Evolutionary conservation across 2,888 invertebrate genomes (phyloP), one percentile per base, ranked within the genome.

Genomic region (Dasypolia templi): DNA sequence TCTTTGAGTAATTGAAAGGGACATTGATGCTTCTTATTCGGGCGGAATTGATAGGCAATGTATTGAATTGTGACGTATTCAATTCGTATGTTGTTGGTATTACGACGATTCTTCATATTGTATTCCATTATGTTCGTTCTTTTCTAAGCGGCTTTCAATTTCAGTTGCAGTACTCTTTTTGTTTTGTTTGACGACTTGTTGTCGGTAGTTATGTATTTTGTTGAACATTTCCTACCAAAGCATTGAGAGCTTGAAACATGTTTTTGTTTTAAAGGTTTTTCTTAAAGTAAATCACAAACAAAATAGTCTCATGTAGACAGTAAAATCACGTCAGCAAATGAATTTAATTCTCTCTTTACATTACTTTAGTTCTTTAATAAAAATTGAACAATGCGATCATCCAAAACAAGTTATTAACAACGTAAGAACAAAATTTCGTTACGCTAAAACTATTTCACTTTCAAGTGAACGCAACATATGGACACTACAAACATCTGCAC

Each of bases 1-100:
- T 93, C 93, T 93, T 91, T 91, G 89, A 90, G 89, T 95, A 94
- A 95, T 95, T 95, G 94, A 94, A 95, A 92, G 90, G 91, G 92
- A 93, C 94, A 93, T 94, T 94, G 92, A 94, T 85, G 88, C 89
- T 89, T 91, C 91, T 92, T 91, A 92, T 89, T 93, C 93, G 88
- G 87, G 88, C 91, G 94, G 93, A 95, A 95, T 90, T 92, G 94
- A 95, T 95, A 92, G 87, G 88, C 86, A 87, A 88, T 90, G 87
- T 91, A 92, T 93, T 92, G 87, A 87, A 84, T 86, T 86, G 90
- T 89, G 89, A 90, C 87, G 86, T 89, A 85, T 90, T 89, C 85
- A 86, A 84, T 83, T 79, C 78, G 67, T 82, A 81, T 84, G 81
- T 86, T 79, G 77, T 82, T 79, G 78, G 78, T 72, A 82, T 77